phyloP scores from a whole-genome alignment of 2,113 vertebrate genomes.

The Psilopogon haemacephalus region DNA sequence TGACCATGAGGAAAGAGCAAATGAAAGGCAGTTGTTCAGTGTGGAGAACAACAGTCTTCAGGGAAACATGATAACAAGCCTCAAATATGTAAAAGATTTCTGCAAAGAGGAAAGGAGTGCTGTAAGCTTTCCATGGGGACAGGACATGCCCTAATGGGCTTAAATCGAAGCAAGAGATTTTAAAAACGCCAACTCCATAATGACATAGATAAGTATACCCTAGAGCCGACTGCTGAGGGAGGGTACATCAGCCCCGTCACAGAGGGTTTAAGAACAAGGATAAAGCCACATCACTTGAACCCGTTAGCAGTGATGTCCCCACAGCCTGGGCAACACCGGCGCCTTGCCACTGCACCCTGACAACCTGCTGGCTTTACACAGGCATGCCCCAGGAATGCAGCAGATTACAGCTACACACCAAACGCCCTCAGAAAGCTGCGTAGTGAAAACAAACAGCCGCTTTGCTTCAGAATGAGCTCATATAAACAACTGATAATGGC shows the following conservation, averaged over 20 bases:
- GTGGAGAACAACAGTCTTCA: not conserved
- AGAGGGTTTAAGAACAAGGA: not conserved
- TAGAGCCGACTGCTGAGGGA: not conserved
- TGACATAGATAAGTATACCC: rapidly evolving
- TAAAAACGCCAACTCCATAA: not conserved
- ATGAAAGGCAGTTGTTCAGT: conserved; percentile 2
- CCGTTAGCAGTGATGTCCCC: not conserved
- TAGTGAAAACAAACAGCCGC: not conserved
- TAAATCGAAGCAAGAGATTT: not conserved
- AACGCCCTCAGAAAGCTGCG: not conserved
- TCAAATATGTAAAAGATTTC: conserved; percentile 45
- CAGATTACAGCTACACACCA: not conserved
- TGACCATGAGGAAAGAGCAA: not conserved
- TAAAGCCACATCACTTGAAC: not conserved
- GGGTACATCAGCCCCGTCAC: not conserved
- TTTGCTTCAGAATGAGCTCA: conserved; percentile 31
- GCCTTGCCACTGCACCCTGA: not conserved
- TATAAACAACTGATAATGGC: conserved; percentile 12
- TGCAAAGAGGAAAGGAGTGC: conserved; percentile 19
- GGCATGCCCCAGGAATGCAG: not conserved
- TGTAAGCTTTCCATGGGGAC: not conserved
- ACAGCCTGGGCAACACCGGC: not conserved
- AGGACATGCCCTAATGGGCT: not conserved
- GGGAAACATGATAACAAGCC: conserved; percentile 52
- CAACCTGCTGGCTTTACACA: not conserved